These are phyloP conservation scores for Teleogryllus occipitalis DNA, from an alignment of 1,140 invertebrate species.

Conservation along the genomic window DNA sequence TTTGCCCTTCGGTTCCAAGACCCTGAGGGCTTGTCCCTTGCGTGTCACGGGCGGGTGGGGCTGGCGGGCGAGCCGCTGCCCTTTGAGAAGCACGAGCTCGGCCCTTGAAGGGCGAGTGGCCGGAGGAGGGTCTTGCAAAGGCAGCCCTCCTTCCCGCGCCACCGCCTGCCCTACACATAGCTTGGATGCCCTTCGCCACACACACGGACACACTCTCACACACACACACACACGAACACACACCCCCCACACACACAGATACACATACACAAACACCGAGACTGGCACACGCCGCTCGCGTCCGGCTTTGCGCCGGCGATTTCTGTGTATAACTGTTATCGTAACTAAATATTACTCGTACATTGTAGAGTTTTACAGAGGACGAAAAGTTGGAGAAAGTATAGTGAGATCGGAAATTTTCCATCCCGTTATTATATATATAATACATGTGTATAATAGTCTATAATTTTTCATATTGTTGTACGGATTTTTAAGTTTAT, in stretches of 20 bases:
- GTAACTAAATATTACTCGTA: background rate
- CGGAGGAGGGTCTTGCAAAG: too few species aligned
- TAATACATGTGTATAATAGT: constrained; percentile 24
- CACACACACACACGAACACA: background rate
- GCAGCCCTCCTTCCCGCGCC: too few species aligned
- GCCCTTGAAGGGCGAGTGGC: too few species aligned
- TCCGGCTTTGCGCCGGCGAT: background rate
- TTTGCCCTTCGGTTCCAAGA: too few species aligned
- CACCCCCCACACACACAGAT: background rate
- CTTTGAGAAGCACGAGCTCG: too few species aligned
- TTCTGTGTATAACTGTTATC: background rate
- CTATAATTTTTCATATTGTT: constrained; percentile 71
- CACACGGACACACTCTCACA: too few species aligned
- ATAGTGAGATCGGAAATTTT: constrained; percentile 56
- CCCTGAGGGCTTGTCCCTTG: too few species aligned
- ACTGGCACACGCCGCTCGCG: too few species aligned
- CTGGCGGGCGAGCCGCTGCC: too few species aligned
- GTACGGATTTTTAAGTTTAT: constrained; percentile 76
- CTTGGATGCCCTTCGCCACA: too few species aligned
- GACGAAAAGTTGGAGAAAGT: constrained; percentile 19
- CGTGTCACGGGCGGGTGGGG: too few species aligned
- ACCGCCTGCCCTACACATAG: too few species aligned
- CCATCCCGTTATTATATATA: constrained; percentile 44
- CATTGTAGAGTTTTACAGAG: background rate
- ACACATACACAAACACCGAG: background rate